Evolutionary conservation across 2,888 invertebrate genomes (phyloP).

Genomic region (Cantharis lateralis): DNA sequence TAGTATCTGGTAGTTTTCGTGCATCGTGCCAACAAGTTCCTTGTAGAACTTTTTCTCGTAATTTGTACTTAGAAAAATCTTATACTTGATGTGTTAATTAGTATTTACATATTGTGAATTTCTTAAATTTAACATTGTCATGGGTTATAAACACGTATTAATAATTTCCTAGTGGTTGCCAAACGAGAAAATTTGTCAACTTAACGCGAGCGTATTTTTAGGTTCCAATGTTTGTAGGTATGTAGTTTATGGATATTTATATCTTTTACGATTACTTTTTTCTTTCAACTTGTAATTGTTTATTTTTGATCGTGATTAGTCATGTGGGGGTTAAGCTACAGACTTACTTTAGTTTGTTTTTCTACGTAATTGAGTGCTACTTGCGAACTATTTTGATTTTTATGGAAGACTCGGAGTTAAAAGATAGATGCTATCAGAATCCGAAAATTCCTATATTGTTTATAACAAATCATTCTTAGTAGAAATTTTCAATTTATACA

Average conservation of each 20-base stretch:
- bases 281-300: not conserved
- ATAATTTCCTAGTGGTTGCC: not conserved
- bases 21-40: slow-evolving; percentile 17
- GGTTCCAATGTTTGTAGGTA: not conserved
- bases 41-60: slow-evolving; percentile 21
- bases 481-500: too few species aligned
- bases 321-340: not conserved
- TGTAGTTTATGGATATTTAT: not conserved
- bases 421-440: too few species aligned
- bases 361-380: too few species aligned
- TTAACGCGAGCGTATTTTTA: slow-evolving; percentile 2
- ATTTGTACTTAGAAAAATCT: slow-evolving; percentile 17
- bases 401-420: too few species aligned
- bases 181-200: slow-evolving; percentile 5
- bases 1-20: slow-evolving; percentile 26
- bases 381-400: too few species aligned
- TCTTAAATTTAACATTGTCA: not conserved
- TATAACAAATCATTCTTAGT: too few species aligned
- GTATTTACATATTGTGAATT: not conserved
- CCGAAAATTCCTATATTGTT: too few species aligned
- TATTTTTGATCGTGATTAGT: not conserved
- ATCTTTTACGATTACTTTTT: not conserved
- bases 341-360: not conserved
- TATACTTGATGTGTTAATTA: slow-evolving; percentile 19
- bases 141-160: slow-evolving; percentile 11